Conservation (phyloP, 1,140 invertebrate species). For the Notospermus geniculatus region DNA sequence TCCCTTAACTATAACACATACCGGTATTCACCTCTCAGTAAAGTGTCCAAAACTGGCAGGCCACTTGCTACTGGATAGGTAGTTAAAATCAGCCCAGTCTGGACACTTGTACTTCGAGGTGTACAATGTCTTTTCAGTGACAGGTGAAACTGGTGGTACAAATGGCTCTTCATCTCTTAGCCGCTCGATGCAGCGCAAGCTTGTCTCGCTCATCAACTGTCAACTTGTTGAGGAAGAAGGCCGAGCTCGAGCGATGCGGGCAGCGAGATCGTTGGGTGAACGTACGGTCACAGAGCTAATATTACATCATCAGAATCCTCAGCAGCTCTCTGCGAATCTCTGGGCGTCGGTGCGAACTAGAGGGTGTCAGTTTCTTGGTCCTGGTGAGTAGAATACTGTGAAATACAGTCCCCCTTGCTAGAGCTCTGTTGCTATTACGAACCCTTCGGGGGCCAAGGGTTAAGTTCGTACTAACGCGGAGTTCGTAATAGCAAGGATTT, state of each 20-base stretch:
- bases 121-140: too few species aligned
- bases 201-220: slow-evolving; percentile 89
- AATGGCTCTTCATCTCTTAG: slow-evolving; percentile 62
- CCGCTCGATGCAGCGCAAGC: slow-evolving; percentile 91
- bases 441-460: too few species aligned
- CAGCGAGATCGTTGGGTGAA: slow-evolving; percentile 88
- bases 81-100: too few species aligned
- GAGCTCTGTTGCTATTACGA: too few species aligned
- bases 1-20: too few species aligned
- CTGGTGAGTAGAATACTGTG: slow-evolving; percentile 59
- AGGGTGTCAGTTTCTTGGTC: slow-evolving; percentile 98
- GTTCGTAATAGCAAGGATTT: too few species aligned
- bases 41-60: too few species aligned
- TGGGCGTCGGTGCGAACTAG: slow-evolving; percentile 96
- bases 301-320: slow-evolving; percentile 89
- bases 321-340: slow-evolving; percentile 86
- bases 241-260: slow-evolving; percentile 68
- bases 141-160: background rate
- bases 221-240: slow-evolving; percentile 85
- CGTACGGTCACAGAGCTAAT: slow-evolving; percentile 93
- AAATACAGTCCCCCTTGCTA: too few species aligned
- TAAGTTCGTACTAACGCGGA: too few species aligned
- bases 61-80: too few species aligned
- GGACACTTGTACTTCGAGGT: too few species aligned
- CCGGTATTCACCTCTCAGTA: too few species aligned